Percentiles rank a stretch among this genome's conserved stretches.
Conservation (phyloP, 2,888 invertebrate species). For the Harpagoxenus sublaevis region DNA sequence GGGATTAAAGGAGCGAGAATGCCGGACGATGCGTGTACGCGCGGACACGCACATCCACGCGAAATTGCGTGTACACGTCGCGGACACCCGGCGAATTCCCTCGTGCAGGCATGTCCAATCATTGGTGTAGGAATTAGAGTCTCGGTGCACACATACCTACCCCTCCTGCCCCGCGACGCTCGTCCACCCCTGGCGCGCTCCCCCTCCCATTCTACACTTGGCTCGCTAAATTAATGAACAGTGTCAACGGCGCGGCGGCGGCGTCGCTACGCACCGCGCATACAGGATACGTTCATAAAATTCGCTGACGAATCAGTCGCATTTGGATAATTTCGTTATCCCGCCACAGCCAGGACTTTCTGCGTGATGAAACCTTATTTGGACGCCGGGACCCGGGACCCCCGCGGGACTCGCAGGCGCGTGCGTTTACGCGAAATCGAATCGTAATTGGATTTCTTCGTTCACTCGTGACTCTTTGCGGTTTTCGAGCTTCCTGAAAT, state of each 20-base stretch:
- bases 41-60: constrained; percentile 52
- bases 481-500: constrained; percentile 38
- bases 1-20: constrained; percentile 38
- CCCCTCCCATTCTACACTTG: constrained; percentile 58
- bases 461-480: constrained; percentile 41
- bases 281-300: constrained; percentile 63
- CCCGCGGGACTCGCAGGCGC: constrained; percentile 23
- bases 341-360: constrained; percentile 55
- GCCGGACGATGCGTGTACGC: constrained; percentile 21
- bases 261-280: constrained; percentile 59
- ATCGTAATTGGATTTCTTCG: constrained; percentile 49
- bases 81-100: constrained; percentile 50
- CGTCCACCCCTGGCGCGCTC: constrained; percentile 30
- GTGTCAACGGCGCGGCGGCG: constrained; percentile 64
- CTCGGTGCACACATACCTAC: constrained; percentile 61
- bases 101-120: constrained; percentile 64
- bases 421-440: constrained; percentile 54
- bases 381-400: neutral
- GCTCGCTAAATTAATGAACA: constrained; percentile 71
- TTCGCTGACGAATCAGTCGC: constrained; percentile 55
- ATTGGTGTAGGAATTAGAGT: constrained; percentile 69
- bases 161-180: constrained; percentile 39
- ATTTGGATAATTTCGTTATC: constrained; percentile 66
- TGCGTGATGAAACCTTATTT: constrained; percentile 57
- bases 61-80: constrained; percentile 52